Evolutionary conservation across 1,140 invertebrate species (phyloP), one percentile per base, ranked within the genome.

Genomic region (Drosophila mayri): DNA sequence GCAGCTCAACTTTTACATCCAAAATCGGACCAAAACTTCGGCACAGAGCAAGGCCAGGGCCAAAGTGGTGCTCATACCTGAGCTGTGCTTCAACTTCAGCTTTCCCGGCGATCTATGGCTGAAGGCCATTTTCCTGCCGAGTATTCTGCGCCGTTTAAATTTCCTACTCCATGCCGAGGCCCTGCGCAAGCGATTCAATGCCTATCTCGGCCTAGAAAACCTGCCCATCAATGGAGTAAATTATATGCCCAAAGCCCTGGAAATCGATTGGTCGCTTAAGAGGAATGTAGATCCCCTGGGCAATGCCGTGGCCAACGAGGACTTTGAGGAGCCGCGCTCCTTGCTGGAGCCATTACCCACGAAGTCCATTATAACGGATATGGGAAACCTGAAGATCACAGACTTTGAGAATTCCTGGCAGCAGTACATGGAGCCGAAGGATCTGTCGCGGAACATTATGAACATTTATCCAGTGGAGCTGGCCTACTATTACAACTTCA

Each of bases 31-130:
- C 0, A 90, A 82, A 25, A 32, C 49, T 0, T 76, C 73, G 0
- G 61, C 60, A 0, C 50, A 61, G 43, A 86, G 61, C 12, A 90
- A 85, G 41, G 49, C 78, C 0, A 76, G 81, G 10, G 47, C 57
- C 10, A 81, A 66, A 16, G 65, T 93, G 78, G 94, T 99, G 12
- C 74, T 92, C 0, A 95, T 99, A 41, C 98, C 98, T 0, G 99
- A 99, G 93, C 94, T 99, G 37, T 98, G 98, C 92, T 94, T 95
- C 28, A 96, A 96, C 71, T 96, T 98, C 91, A 95, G 95, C 3
- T 98, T 98, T 92, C 96, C 98, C 1, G 96, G 97, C 2, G 94
- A 96, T 9, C 94, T 99, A 30, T 99, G 98, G 98, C 94, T 98
- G 11, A 98, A 99, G 93, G 96, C 97, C 1, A 96, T 96, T 0